Percentiles rank a stretch among this genome's conserved stretches.
phyloP scores from a whole-genome alignment of 2,888 invertebrate genomes.

The Colletes collaris region DNA sequence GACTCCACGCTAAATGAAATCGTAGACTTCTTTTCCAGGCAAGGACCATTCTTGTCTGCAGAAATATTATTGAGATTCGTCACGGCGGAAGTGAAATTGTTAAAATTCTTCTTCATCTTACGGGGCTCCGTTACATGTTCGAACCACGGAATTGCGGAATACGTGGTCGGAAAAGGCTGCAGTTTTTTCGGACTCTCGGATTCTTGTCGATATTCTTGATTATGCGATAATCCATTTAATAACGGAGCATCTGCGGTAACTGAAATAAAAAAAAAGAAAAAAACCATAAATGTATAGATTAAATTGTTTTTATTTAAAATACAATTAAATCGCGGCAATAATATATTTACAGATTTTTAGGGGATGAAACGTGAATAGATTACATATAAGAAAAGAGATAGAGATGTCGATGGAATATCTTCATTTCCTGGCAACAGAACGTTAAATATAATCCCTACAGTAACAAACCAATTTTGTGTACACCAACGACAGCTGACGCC shows the following conservation, averaged over 20 bases:
- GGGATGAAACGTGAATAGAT: neutral
- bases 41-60: constrained; percentile 41
- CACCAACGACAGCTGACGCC: constrained; percentile 29
- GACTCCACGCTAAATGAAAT: constrained; percentile 81
- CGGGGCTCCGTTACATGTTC: constrained; percentile 58
- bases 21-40: constrained; percentile 74
- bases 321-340: neutral
- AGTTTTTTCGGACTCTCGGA: constrained; percentile 54
- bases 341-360: neutral
- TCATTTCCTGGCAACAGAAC: neutral
- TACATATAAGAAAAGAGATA: neutral
- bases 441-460: constrained; percentile 12
- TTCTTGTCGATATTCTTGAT: constrained; percentile 62
- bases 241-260: constrained; percentile 60
- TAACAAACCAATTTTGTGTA: constrained; percentile 2
- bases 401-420: neutral
- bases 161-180: constrained; percentile 57
- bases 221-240: constrained; percentile 50
- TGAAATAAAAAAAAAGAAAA: constrained; percentile 41
- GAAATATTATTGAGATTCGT: constrained; percentile 40
- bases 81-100: constrained; percentile 47
- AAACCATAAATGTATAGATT: neutral
- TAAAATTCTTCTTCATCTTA: constrained; percentile 40
- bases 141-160: constrained; percentile 63
- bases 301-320: neutral